Percentiles rank a stretch among this genome's conserved stretches.
Evolutionary conservation across 2,797 vertebrate genomes (phyloP).

Genomic region (Adelosebastes latens): DNA sequence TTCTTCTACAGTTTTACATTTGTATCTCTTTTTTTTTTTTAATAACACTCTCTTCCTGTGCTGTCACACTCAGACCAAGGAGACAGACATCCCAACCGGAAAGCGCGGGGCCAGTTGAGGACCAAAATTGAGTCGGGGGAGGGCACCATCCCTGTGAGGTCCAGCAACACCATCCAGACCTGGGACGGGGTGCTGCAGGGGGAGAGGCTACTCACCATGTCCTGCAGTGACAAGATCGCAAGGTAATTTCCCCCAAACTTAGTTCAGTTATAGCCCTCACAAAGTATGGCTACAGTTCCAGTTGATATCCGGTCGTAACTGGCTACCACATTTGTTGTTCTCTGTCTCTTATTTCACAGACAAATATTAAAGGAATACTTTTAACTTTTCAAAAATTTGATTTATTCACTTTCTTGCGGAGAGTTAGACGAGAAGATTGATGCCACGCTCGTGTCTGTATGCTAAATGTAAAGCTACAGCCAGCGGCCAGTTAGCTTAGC

Average conservation of each 20-base stretch:
- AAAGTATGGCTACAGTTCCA: not conserved
- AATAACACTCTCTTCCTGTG: not conserved
- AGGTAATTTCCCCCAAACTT: constrained; percentile 78
- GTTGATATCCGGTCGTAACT: not conserved
- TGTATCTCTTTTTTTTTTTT: not conserved
- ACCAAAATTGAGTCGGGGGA: constrained; percentile 98
- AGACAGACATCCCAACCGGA: constrained; percentile 95
- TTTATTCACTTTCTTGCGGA: not conserved
- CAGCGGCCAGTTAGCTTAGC: too few species aligned
- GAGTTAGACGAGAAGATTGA: not conserved
- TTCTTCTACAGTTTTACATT: not conserved
- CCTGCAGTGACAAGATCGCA: constrained; percentile 98
- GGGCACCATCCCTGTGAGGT: constrained; percentile 94
- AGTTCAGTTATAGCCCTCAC: not conserved
- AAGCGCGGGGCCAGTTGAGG: constrained; percentile 93
- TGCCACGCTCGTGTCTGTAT: not conserved
- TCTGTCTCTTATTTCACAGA: not conserved
- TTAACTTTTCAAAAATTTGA: too few species aligned
- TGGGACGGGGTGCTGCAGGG: constrained; percentile 97
- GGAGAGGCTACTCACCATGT: constrained; percentile 96
- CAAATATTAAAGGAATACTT: not conserved
- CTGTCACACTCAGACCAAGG: constrained; percentile 86
- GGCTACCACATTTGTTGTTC: not conserved
- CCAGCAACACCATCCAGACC: constrained; percentile 95
- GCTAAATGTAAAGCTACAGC: not conserved